Evolutionary conservation across 2,797 vertebrate species (phyloP), one percentile per base, ranked within the genome.

Genomic region (Parotocinclus haroldoi): DNA sequence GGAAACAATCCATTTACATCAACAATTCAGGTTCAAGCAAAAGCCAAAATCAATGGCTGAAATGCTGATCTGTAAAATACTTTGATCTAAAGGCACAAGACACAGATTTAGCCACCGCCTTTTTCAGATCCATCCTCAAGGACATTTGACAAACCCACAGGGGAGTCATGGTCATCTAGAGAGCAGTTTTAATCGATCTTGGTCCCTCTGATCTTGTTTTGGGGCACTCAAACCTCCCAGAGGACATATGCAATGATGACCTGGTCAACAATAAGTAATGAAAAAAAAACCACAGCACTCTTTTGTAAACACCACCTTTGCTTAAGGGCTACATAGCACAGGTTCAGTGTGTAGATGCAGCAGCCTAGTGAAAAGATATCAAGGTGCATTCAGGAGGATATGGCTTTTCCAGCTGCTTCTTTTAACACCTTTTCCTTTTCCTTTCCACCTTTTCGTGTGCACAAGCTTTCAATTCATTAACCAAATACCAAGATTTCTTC

Each of bases 161-260:
- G 37, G 39, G 58, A 50, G 52, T 66, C 70, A 72, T 27, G 71
- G 66, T 68, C 75, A 70, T 67, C 49, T 54, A 44, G 45, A 52
- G 58, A 56, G 48, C 58, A 45, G 9, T 9, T 59, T 40, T 59
- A 40, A 76, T 73, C 75, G 67, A 76, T 76, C 71, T 52, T 10
- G 7, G 36, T 39, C 57, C 36, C 64, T 50, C 39, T 63, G 58
- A 76, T 69, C 62, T 39, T 63, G 58, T 64, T 72, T 54, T 66
- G 56, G 61, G 60, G 68, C 74, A 76, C 76, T 68, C 71, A 64
- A 68, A 39, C 46, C 63, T 62, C 69, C 63, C 72, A 4, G 37
- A 56, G 63, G 69, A 70, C 58, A 38, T 50, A 49, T 50, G 63
- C 66, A 53, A 37, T 40, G 38, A 69, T 71, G 42, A 51, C 60